A percentile compares a stretch with the other conserved stretches of the same genome.
These are phyloP conservation scores for Oreortyx pictus DNA, from an alignment of 2,797 vertebrate genomes.

Conservation along the genomic window DNA sequence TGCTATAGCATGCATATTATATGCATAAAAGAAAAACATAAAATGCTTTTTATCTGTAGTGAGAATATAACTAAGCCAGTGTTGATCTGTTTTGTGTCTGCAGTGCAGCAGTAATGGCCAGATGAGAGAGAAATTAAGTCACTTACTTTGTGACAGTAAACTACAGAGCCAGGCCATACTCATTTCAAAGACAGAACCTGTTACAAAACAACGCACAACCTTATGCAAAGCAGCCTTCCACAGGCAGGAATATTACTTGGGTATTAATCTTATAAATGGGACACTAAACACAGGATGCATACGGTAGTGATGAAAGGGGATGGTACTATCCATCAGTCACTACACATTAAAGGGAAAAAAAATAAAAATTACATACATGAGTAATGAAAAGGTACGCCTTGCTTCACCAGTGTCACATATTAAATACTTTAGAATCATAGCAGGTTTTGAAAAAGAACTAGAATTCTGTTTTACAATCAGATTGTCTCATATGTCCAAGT, in stretches of 20 bases:
- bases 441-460: not conserved
- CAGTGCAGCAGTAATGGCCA: not conserved
- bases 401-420: not conserved
- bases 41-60: not conserved
- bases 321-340: not conserved
- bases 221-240: not conserved
- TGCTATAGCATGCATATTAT: not conserved
- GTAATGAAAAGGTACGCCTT: not conserved
- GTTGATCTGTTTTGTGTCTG: not conserved
- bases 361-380: not conserved
- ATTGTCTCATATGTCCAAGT: not conserved
- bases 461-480: not conserved
- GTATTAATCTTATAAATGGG: constrained; percentile 26
- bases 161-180: not conserved
- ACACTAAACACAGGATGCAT: not conserved
- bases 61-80: not conserved
- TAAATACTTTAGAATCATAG: not conserved
- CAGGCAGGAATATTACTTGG: not conserved
- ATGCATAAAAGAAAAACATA: not conserved
- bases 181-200: not conserved
- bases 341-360: not conserved
- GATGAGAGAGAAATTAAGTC: constrained; percentile 12
- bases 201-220: not conserved
- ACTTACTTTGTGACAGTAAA: constrained; percentile 2
- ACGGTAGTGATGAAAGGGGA: not conserved